Percentiles rank a stretch among this genome's conserved stretches.
Conservation (phyloP, 2,888 invertebrate genomes). For the Drosophila phalerata region DNA sequence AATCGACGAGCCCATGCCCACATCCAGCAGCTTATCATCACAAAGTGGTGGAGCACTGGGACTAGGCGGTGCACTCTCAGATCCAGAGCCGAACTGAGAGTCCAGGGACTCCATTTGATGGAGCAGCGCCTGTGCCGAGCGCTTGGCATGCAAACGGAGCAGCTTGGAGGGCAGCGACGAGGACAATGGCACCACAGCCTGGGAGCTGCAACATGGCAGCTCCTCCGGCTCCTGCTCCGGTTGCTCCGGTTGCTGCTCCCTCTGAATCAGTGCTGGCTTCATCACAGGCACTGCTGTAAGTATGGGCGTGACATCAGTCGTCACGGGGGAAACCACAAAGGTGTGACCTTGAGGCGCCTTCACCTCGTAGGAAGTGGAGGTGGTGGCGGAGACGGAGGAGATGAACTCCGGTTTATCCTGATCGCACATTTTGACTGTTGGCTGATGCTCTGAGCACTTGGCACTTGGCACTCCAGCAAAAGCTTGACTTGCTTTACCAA, state of each 20-base stretch:
- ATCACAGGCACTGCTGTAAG: conserved; percentile 76
- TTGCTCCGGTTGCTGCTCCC: neutral
- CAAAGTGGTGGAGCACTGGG: conserved; percentile 64
- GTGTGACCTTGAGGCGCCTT: conserved; percentile 76
- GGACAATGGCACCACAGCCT: conserved; percentile 83
- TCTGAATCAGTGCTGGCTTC: conserved; percentile 25
- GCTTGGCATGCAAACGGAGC: conserved; percentile 81
- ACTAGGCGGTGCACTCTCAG: conserved; percentile 52
- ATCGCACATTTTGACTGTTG: conserved; percentile 32
- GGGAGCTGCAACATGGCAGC: conserved; percentile 69
- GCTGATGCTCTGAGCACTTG: conserved; percentile 72
- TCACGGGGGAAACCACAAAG: conserved; percentile 78
- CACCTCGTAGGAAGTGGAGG: conserved; percentile 60
- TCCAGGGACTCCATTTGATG: conserved; percentile 76
- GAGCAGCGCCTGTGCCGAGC: conserved; percentile 79
- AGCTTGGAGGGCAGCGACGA: conserved; percentile 84
- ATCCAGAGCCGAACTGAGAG: conserved; percentile 79
- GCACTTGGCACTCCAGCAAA: conserved; percentile 75
- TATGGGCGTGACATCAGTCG: conserved; percentile 32
- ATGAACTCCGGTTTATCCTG: conserved; percentile 25
- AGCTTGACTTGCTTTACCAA: conserved; percentile 19
- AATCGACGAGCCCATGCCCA: conserved; percentile 82
- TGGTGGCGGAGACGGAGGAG: neutral
- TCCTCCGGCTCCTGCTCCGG: conserved; percentile 39
- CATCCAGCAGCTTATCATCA: conserved; percentile 78